These are phyloP conservation scores for Toxostoma redivivum DNA, from an alignment of 2,113 vertebrate genomes.

Conservation along the genomic window DNA sequence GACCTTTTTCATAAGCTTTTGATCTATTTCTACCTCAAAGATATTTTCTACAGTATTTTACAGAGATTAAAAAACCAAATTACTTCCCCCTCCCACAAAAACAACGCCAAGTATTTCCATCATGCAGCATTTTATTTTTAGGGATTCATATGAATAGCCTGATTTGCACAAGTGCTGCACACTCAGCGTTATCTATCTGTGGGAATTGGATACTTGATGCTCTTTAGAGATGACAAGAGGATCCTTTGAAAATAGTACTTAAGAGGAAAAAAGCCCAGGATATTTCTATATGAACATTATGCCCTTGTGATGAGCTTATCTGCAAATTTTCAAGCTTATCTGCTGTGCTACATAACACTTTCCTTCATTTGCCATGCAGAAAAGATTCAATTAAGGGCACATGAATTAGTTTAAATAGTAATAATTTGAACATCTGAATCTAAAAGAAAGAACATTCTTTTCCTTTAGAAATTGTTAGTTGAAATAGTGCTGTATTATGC, in stretches of 20 bases:
- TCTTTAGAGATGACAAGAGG: slow-evolving; percentile 45
- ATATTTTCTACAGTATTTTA: not conserved
- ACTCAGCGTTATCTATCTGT: slow-evolving; percentile 41
- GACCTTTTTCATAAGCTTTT: not conserved
- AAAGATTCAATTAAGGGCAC: not conserved
- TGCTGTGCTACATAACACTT: not conserved
- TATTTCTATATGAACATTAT: slow-evolving; percentile 42
- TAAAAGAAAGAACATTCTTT: not conserved
- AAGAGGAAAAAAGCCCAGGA: slow-evolving; percentile 14
- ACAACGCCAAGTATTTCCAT: not conserved
- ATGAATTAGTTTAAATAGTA: slow-evolving; percentile 9
- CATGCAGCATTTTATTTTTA: slow-evolving; percentile 50
- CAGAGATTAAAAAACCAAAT: not conserved
- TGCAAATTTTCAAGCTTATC: not conserved
- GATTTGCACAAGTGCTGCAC: slow-evolving; percentile 37
- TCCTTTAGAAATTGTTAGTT: not conserved
- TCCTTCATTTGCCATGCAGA: slow-evolving; percentile 4
- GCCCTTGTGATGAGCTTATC: slow-evolving; percentile 25
- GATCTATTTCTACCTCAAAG: not conserved
- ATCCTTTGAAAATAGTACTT: slow-evolving; percentile 29
- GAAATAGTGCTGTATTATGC: not conserved
- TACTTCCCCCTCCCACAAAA: not conserved
- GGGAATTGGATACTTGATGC: slow-evolving; percentile 6
- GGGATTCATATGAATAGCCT: slow-evolving; percentile 34
- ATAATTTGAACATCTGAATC: slow-evolving; percentile 32